These are phyloP conservation scores for Sturmia bella DNA, from an alignment of 2,888 invertebrate species.

Conservation along the genomic window DNA sequence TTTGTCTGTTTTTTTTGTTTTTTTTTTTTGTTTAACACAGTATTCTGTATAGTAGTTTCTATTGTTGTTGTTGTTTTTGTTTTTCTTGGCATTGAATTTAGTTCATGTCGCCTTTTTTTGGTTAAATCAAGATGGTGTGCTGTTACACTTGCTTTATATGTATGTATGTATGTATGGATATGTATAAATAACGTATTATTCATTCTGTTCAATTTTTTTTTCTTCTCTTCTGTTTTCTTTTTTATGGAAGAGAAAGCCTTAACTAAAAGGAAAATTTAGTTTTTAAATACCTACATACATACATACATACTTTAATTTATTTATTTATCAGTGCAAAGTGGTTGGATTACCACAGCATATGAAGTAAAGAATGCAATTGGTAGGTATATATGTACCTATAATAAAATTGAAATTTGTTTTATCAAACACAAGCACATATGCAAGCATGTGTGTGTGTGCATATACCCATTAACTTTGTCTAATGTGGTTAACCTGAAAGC, in stretches of 20 bases:
- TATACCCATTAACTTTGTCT: conserved; percentile 14
- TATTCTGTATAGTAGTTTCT: conserved; percentile 40
- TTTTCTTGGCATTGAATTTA: conserved; percentile 60
- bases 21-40: conserved; percentile 38
- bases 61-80: conserved; percentile 19
- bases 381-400: too few relatives aligned
- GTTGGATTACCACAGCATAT: too few relatives aligned
- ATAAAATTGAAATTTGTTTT: conserved; percentile 33
- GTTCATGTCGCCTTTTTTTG: conserved; percentile 64
- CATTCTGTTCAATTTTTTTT: conserved; percentile 30
- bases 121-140: conserved; percentile 50
- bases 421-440: background rate
- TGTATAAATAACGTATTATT: background rate
- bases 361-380: too few relatives aligned
- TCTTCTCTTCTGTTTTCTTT: conserved; percentile 1
- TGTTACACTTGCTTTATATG: conserved; percentile 21
- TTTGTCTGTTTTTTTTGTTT: conserved; percentile 58
- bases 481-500: conserved; percentile 63
- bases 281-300: background rate
- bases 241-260: conserved; percentile 53
- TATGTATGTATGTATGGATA: background rate
- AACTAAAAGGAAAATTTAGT: conserved; percentile 41
- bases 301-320: background rate
- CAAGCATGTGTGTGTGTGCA: too few relatives aligned
- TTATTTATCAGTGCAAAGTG: background rate